Base-by-base conservation (phyloP, 2,888 invertebrate genomes). In the Brachypterus glaber region DNA sequence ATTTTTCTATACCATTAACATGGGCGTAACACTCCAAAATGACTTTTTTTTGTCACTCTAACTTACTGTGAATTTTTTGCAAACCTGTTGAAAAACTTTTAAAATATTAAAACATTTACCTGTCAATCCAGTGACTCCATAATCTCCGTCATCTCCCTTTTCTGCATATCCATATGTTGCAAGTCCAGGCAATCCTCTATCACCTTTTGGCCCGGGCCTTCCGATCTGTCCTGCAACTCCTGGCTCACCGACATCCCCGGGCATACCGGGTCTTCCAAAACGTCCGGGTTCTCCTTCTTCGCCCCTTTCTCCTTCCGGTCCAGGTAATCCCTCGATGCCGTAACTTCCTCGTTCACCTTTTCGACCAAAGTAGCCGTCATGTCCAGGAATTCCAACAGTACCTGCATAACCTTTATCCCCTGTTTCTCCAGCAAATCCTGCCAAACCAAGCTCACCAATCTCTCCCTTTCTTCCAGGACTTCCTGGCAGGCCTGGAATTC, bases 211-310 rank as follows among this genome's bases (percentile, higher is more conserved):
- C 30, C 79, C 79, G 29, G 51, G 57, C 5, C 66, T 60, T 33
- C 80, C 80, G 29, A 52, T 50, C 17, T 53, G 49, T 39, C 82
- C 82, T 41, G 52, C 49, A 9, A 54, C 47, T 18, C 77, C 76
- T 24, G 47, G 46, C 15, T 52, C 52, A 4, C 79, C 79, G 39
- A 53, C 45, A 36, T 70, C 67, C 29, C 78, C 78, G 8, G 60
- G 70, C 65, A 58, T 32, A 51, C 60, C 80, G 43, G 74, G 72
- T 49, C 59, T 55, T 43, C 76, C 76, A 45, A 71, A 70, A 40
- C 51, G 42, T 15, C 92, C 92, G 43, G 69, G 67, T 42, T 82
- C 82, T 2, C 92, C 92, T 18, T 64, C 63, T 38, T 80, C 81
- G n/a, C 91, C 92, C 39, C 67, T 63, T 48, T 79, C 78, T 34